Base-by-base conservation (phyloP, 2,797 vertebrate genomes). In the Pseudotriccus pelzelni region DNA sequence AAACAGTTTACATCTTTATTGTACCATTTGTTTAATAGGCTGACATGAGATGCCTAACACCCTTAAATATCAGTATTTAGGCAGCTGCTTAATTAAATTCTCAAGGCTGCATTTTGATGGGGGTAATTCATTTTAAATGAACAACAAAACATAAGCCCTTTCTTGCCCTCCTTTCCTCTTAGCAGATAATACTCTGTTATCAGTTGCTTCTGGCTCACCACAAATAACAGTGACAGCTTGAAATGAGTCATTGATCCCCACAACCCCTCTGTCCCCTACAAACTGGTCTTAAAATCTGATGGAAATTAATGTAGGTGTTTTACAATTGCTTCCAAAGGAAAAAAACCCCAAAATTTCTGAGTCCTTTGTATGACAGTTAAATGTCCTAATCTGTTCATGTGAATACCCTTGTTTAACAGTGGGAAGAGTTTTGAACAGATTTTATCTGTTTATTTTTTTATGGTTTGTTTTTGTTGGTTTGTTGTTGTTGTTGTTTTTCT, bases 11-110 rank as follows among this genome's bases (percentile, higher is more conserved):
- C 91, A 96, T 96, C 93, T 97, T 96, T 97, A 96, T 95, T 95
- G 93, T 70, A 62, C 96, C 96, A 94, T 98, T 98, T 98, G 97
- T 97, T 98, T 93, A 93, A 96, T 90, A 87, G 12, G 8, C 87
- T 97, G 97, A 97, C 95, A 96, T 12, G 41, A 69, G 84, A 50
- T 85, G 59, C 84, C 85, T 96, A 84, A 84, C 93, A 95, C 96
- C 90, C 95, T 94, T 84, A 96, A 95, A 96, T 89, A 94, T 87
- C 90, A 89, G 89, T 87, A 90, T 93, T 97, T 96, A 96, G 94
- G 90, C 94, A 94, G 90, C 93, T 97, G 93, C 92, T 97, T 97
- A 96, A 97, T 97, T 97, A 98, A 97, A 97, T 97, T 96, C 85
- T 97, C 96, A 90, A 96, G 96, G 95, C 66, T 96, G 83, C 73